Conservation (phyloP, 2,113 vertebrate genomes). For the Psammodynastes pulverulentus region DNA sequence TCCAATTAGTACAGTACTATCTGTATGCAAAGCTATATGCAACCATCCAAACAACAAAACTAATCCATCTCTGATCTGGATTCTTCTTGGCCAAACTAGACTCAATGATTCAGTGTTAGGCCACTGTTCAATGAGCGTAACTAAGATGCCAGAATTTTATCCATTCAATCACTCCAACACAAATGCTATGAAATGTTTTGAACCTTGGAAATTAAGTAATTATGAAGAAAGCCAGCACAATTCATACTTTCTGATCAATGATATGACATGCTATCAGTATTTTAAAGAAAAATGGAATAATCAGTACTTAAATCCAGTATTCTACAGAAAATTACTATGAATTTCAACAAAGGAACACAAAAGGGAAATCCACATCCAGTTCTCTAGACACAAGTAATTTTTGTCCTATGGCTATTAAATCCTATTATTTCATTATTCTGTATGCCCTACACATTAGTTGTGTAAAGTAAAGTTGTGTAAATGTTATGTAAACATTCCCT, state of each 20-base stretch:
- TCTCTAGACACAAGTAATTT: background rate
- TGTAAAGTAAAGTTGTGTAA: too few relatives aligned
- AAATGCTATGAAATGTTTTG: background rate
- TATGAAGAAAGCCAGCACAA: background rate
- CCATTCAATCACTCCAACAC: background rate
- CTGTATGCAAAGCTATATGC: background rate
- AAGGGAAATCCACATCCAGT: background rate
- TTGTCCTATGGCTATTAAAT: background rate
- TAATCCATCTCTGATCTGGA: background rate
- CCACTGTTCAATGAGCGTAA: background rate
- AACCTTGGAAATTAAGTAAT: background rate
- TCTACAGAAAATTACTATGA: background rate
- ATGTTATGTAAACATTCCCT: slow-evolving; percentile 16
- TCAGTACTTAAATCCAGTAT: background rate
- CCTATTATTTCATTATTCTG: background rate
- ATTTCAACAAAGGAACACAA: background rate
- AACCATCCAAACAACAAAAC: background rate
- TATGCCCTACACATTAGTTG: background rate
- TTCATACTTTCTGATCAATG: background rate
- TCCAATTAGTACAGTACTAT: background rate
- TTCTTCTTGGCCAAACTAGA: background rate
- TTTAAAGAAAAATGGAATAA: background rate
- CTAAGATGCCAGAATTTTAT: background rate
- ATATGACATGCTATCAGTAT: background rate
- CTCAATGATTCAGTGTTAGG: background rate